Conservation (phyloP, 1,140 invertebrate species). For the Neocloeon triangulifer region DNA sequence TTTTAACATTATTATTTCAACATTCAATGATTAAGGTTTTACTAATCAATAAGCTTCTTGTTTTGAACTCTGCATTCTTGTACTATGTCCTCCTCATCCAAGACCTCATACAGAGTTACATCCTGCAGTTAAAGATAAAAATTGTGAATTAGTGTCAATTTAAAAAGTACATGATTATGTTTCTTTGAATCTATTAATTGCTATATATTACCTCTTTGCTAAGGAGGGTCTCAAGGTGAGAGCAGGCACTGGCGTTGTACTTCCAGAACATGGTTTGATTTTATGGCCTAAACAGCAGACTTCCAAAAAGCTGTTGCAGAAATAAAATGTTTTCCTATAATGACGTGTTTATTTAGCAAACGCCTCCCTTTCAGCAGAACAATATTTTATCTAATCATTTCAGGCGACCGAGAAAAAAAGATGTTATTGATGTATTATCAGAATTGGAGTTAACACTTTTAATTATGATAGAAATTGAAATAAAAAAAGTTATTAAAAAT, state of each 20-base stretch:
- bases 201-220: conserved; percentile 38
- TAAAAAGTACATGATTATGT: conserved; percentile 3
- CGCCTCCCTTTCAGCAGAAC: too few species aligned
- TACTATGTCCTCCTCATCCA: conserved; percentile 86
- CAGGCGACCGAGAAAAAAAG: too few species aligned
- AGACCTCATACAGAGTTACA: conserved; percentile 67
- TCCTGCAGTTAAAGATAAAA: conserved; percentile 34
- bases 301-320: background rate
- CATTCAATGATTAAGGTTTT: conserved; percentile 10
- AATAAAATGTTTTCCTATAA: too few species aligned
- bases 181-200: conserved; percentile 2
- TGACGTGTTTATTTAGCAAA: too few species aligned
- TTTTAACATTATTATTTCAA: conserved; percentile 2
- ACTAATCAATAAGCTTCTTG: conserved; percentile 80
- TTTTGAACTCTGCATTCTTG: conserved; percentile 89
- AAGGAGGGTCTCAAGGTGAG: conserved; percentile 48
- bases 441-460: too few species aligned
- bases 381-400: too few species aligned
- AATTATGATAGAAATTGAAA: too few species aligned
- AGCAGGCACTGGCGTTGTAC: conserved; percentile 42
- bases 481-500: too few species aligned
- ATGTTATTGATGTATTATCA: too few species aligned
- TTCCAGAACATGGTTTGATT: conserved; percentile 61
- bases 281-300: background rate
- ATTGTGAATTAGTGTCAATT: background rate